Evolutionary conservation across 2,113 vertebrate genomes (phyloP).

Genomic region (Campylorhamphus procurvoides): DNA sequence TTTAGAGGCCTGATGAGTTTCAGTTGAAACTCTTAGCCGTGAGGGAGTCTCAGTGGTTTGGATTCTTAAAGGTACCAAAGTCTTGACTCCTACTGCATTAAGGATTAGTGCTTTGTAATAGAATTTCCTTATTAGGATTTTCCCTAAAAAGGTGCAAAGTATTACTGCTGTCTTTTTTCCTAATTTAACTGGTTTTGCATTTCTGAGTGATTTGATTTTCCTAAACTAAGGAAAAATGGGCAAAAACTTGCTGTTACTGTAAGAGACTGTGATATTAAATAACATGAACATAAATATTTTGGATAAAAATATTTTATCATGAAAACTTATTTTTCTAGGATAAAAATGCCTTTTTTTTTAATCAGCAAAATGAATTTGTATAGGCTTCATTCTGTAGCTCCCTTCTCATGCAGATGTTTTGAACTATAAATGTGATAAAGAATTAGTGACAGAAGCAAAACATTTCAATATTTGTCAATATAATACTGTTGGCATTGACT

Average conservation of each 20-base stretch:
- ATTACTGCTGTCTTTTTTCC: neutral
- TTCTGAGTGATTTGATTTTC: neutral
- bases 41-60: neutral
- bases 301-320: neutral
- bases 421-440: neutral
- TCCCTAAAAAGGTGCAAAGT: neutral
- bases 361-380: neutral
- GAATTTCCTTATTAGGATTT: neutral
- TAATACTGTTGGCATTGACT: neutral
- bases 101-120: neutral
- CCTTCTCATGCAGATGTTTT: neutral
- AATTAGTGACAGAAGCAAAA: neutral
- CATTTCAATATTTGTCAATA: neutral
- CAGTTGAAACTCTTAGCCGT: neutral
- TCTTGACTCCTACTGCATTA: neutral
- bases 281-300: neutral
- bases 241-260: neutral
- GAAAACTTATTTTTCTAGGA: neutral
- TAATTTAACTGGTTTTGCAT: neutral
- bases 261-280: neutral
- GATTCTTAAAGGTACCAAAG: neutral
- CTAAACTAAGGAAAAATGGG: neutral
- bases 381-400: neutral
- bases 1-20: neutral
- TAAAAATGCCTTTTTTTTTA: neutral